Base-by-base conservation (phyloP, 1,140 invertebrate species). In the Notospermus geniculatus region DNA sequence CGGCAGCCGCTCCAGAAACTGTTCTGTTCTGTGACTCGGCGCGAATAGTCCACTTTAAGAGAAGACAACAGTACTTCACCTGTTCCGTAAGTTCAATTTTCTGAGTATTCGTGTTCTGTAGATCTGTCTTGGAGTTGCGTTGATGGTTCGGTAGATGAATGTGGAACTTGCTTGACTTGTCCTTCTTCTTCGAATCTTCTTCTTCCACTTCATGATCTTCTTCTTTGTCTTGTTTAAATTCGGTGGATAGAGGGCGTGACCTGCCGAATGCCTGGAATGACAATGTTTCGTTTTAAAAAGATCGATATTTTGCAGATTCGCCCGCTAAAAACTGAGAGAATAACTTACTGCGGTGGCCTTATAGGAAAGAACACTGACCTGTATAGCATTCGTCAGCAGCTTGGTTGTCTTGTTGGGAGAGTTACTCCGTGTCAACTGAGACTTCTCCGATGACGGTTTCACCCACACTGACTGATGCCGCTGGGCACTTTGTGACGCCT, bases 381-480 rank as follows among this genome's bases (percentile, higher is more conserved):
- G 32, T 36, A 36, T 36, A 36, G 32, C 32, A 36, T 36, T 36
- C 5, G 32, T 36, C 15, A 36, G 32, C 32, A 36, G 32, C 32
- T 36, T 36, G 32, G 32, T 36, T 36, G 32, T 36, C 32, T 36
- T 36, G 32, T 36, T 36, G 32, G 32, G 32, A 15, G 32, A 36
- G 32, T 36, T 36, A 15, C 32, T 36, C 15, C 32, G 32, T 36
- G 32, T 36, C 32, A 36, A 4, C 32, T 36, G 32, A 4, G 32
- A 15, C 32, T 36, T 36, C 32, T 36, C 32, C 15, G 32, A 36
- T 4, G 5, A 7, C 55, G 52, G 45, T 29, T 66, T 70, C 19
- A 74, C 68, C 62, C 65, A 74, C 27, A 75, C 71, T n/a, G 73
- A 75, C 57, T 71, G 73, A 1, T 68, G 63, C 4, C 73, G 59